Percentiles rank a stretch among this genome's conserved stretches.
These are phyloP conservation scores for Hestina assimilis DNA, from an alignment of 1,140 invertebrate species.

Conservation along the genomic window DNA sequence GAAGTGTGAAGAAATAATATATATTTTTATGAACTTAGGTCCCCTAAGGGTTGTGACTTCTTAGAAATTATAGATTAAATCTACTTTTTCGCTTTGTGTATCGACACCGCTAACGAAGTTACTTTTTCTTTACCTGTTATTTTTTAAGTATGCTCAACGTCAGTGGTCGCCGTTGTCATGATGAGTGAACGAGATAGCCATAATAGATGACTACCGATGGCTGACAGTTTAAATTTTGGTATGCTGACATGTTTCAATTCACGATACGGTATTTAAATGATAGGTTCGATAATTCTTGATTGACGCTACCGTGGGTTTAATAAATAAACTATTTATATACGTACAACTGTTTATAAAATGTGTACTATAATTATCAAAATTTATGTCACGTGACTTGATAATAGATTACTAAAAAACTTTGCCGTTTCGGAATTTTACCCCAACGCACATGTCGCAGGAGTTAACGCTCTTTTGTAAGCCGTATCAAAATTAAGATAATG, in stretches of 20 bases:
- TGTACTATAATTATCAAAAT: too few relatives aligned
- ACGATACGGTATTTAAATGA: conserved; percentile 32
- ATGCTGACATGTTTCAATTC: conserved; percentile 34
- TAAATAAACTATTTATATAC: neutral
- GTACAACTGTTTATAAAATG: too few relatives aligned
- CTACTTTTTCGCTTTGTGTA: conserved; percentile 56
- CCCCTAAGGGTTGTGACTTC: conserved; percentile 48
- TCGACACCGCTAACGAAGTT: conserved; percentile 66
- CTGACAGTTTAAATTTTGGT: conserved; percentile 43
- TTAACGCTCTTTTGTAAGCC: conserved; percentile 70
- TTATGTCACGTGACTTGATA: neutral
- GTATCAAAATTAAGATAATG: conserved; percentile 76
- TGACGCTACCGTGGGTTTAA: neutral
- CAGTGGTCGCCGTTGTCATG: conserved; percentile 49
- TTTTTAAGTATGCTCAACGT: conserved; percentile 33
- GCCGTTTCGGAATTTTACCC: conserved; percentile 14
- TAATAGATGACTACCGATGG: conserved; percentile 65
- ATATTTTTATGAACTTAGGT: conserved; percentile 44
- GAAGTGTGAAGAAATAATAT: conserved; percentile 68
- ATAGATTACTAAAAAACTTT: neutral
- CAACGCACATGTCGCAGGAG: conserved; percentile 58
- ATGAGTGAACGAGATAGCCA: conserved; percentile 55
- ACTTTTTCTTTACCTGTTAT: conserved; percentile 50
- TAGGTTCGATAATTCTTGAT: conserved; percentile 21
- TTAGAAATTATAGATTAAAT: conserved; percentile 69